phyloP scores from a whole-genome alignment of 2,797 vertebrate species.

The Lophura swinhoii region DNA sequence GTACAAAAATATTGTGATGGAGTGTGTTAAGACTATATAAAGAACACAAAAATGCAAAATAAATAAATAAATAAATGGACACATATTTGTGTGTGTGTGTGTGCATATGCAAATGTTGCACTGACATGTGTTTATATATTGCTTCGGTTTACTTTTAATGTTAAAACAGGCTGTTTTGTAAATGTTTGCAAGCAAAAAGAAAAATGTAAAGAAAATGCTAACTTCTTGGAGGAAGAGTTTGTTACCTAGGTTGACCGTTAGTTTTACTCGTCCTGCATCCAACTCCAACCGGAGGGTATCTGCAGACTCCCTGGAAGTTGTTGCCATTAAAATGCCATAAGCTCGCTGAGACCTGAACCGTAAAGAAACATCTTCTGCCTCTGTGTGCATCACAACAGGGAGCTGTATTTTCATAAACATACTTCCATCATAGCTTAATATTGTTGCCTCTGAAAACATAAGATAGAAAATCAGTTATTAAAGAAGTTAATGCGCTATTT shows the following conservation, averaged over 20 bases:
- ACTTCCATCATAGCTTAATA: slow-evolving; percentile 96
- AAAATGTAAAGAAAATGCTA: slow-evolving; percentile 74
- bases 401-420: slow-evolving; percentile 99
- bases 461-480: background rate
- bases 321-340: slow-evolving; percentile 95
- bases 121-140: slow-evolving; percentile 10
- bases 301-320: slow-evolving; percentile 93
- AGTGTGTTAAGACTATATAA: slow-evolving; percentile 63
- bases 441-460: slow-evolving; percentile 88
- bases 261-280: slow-evolving; percentile 93
- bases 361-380: slow-evolving; percentile 95
- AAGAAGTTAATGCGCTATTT: background rate
- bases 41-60: slow-evolving; percentile 56
- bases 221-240: slow-evolving; percentile 67
- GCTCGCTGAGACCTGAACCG: slow-evolving; percentile 96
- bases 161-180: slow-evolving; percentile 76
- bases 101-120: slow-evolving; percentile 10
- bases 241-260: slow-evolving; percentile 99
- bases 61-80: slow-evolving; percentile 27
- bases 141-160: slow-evolving; percentile 71
- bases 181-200: slow-evolving; percentile 82
- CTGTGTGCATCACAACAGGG: slow-evolving; percentile 96
- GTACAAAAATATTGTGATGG: slow-evolving; percentile 68
- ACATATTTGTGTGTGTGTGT: slow-evolving; percentile 13
- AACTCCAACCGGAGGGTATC: slow-evolving; percentile 95